Conservation (phyloP, 1,140 invertebrate genomes). For the Brachionus paranguensis region DNA sequence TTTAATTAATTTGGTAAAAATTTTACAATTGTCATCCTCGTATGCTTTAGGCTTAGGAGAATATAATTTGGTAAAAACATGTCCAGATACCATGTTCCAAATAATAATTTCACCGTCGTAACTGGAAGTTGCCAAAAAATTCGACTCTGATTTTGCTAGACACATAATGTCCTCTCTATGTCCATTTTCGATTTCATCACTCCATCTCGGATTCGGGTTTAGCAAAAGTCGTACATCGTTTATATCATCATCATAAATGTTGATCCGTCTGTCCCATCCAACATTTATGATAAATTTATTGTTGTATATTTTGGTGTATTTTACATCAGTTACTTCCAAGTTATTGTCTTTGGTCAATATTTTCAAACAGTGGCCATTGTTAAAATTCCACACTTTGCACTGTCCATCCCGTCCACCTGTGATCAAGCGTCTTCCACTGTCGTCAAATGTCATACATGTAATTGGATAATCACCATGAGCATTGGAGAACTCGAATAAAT, state of each 20-base stretch:
- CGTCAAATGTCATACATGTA: conserved; percentile 55
- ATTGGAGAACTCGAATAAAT: conserved; percentile 53
- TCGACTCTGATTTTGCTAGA: conserved; percentile 50
- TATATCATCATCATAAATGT: conserved; percentile 53
- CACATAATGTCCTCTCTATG: conserved; percentile 54
- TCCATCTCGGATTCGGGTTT: conserved; percentile 50
- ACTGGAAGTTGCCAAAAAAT: conserved; percentile 53
- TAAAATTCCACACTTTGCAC: conserved; percentile 55
- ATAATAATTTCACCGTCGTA: conserved; percentile 56
- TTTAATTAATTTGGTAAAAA: neutral
- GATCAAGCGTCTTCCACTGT: conserved; percentile 52
- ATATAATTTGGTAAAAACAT: conserved; percentile 48
- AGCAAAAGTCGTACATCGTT: conserved; percentile 48
- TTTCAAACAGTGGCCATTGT: conserved; percentile 55
- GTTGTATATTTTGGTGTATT: conserved; percentile 54
- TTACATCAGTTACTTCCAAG: conserved; percentile 52
- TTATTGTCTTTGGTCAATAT: conserved; percentile 45
- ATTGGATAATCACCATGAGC: conserved; percentile 52
- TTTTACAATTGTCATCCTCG: conserved; percentile 12
- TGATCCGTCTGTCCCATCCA: conserved; percentile 55
- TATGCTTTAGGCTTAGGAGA: conserved; percentile 7
- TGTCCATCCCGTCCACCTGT: conserved; percentile 55
- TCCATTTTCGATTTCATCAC: conserved; percentile 52
- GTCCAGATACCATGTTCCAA: conserved; percentile 57
- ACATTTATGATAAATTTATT: conserved; percentile 55